Evolutionary conservation across 2,888 invertebrate species (phyloP).

Genomic region (Formica aserva): DNA sequence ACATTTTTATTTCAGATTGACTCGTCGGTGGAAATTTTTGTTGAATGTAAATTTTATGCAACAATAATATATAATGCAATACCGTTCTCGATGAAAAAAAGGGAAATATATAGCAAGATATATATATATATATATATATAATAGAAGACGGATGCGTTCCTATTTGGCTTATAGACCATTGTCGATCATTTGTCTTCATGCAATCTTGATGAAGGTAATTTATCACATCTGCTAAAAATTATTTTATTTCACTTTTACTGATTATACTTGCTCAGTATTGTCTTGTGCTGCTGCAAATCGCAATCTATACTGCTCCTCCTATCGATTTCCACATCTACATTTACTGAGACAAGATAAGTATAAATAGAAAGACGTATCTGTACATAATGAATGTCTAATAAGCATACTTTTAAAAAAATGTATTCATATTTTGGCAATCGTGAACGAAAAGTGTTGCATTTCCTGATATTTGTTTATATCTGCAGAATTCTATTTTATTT

Average conservation of each 20-base stretch:
- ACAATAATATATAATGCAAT: background rate
- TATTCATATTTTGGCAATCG: background rate
- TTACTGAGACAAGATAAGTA: background rate
- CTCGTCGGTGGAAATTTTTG: background rate
- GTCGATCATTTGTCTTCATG: background rate
- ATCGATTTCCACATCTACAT: background rate
- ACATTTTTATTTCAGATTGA: conserved; percentile 7
- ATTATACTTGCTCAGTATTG: background rate
- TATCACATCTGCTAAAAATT: background rate
- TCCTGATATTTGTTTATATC: background rate
- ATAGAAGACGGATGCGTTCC: background rate
- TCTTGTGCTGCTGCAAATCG: background rate
- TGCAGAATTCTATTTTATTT: background rate
- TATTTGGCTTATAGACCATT: background rate
- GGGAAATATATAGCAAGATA: background rate
- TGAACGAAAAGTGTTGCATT: background rate
- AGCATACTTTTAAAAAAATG: background rate
- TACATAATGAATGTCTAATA: background rate
- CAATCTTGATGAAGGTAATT: conserved; percentile 13
- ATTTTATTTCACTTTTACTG: background rate
- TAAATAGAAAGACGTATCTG: background rate
- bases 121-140: background rate
- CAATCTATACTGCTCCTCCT: background rate
- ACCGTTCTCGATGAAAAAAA: background rate
- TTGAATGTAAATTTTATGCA: conserved; percentile 1